Evolutionary conservation across 2,888 invertebrate species (phyloP).

Genomic region (Priocnemis perturbator): DNA sequence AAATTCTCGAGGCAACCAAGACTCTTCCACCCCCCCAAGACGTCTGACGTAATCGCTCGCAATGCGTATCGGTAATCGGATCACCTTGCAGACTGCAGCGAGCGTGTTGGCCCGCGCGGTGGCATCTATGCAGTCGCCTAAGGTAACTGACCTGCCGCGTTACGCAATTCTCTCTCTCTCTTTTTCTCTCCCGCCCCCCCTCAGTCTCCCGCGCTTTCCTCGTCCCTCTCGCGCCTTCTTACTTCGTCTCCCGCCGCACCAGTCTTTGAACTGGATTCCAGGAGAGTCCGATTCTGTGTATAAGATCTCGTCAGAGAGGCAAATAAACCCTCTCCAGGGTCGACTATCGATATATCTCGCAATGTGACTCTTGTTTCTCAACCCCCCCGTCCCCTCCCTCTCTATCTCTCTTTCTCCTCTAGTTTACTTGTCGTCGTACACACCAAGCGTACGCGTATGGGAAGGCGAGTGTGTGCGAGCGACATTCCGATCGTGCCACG

Average conservation of each 20-base stretch:
- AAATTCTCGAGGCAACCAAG: too few relatives aligned
- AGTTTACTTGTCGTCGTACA: not conserved
- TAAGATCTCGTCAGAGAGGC: constrained; percentile 27
- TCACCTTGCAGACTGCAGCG: constrained; percentile 38
- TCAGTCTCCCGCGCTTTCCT: constrained; percentile 12
- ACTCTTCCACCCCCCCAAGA: not conserved
- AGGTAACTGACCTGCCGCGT: constrained; percentile 60
- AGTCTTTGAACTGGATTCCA: constrained; percentile 14
- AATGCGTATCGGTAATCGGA: constrained; percentile 47
- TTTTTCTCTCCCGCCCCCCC: not conserved
- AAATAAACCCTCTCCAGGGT: constrained; percentile 53
- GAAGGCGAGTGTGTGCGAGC: too few relatives aligned
- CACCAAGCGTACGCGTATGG: not conserved
- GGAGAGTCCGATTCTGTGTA: constrained; percentile 38
- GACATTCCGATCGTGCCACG: too few relatives aligned
- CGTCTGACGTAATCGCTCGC: constrained; percentile 42
- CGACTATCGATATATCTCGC: constrained; percentile 26
- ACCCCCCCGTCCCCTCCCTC: too few relatives aligned
- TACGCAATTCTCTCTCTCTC: constrained; percentile 53
- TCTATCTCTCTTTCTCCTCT: not conserved
- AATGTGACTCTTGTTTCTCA: too few relatives aligned
- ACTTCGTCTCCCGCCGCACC: not conserved
- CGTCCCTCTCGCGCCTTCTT: constrained; percentile 36
- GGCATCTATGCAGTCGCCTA: constrained; percentile 46
- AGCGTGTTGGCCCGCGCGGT: constrained; percentile 38